Percentiles rank a stretch among this genome's conserved stretches.
These are phyloP conservation scores for Hirtodrosophila alboralis DNA, from an alignment of 2,888 invertebrate species.

Conservation along the genomic window DNA sequence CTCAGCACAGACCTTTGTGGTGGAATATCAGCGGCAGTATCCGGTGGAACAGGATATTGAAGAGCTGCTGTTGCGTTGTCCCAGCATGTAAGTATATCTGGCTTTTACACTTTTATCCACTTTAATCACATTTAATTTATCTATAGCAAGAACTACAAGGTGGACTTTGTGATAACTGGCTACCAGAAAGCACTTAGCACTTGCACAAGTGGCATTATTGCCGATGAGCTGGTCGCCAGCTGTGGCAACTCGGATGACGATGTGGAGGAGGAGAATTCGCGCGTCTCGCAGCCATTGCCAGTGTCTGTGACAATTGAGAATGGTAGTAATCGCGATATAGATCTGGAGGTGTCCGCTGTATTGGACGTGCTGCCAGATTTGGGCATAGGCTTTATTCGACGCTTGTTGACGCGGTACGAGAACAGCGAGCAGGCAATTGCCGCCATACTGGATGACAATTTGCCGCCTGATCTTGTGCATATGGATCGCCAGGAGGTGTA, in stretches of 20 bases:
- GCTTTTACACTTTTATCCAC: no score
- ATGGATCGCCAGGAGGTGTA: slow-evolving; percentile 86
- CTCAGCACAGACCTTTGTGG: slow-evolving; percentile 86
- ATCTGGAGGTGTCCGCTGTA: slow-evolving; percentile 84
- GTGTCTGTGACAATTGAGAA: slow-evolving; percentile 24
- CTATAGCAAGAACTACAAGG: slow-evolving; percentile 60
- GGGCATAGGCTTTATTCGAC: slow-evolving; percentile 90
- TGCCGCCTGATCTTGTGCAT: slow-evolving; percentile 82
- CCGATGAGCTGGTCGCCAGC: slow-evolving; percentile 34
- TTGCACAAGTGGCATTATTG: slow-evolving; percentile 48
- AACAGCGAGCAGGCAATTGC: slow-evolving; percentile 91
- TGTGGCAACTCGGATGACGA: slow-evolving; percentile 33
- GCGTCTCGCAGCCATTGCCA: slow-evolving; percentile 15
- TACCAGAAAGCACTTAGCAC: slow-evolving; percentile 59
- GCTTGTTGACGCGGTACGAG: slow-evolving; percentile 91
- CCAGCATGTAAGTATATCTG: slow-evolving; percentile 87
- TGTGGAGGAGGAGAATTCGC: slow-evolving; percentile 23
- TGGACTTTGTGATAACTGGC: slow-evolving; percentile 57
- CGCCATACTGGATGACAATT: slow-evolving; percentile 89
- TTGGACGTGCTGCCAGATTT: slow-evolving; percentile 90
- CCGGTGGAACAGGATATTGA: slow-evolving; percentile 89
- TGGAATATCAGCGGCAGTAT: slow-evolving; percentile 88
- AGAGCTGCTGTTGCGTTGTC: slow-evolving; percentile 86
- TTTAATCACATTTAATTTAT: no score
- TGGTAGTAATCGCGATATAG: slow-evolving; percentile 76